A percentile compares a stretch with the other conserved stretches of the same genome.
Conservation (phyloP, 2,888 invertebrate genomes). For the Desoria tigrina region DNA sequence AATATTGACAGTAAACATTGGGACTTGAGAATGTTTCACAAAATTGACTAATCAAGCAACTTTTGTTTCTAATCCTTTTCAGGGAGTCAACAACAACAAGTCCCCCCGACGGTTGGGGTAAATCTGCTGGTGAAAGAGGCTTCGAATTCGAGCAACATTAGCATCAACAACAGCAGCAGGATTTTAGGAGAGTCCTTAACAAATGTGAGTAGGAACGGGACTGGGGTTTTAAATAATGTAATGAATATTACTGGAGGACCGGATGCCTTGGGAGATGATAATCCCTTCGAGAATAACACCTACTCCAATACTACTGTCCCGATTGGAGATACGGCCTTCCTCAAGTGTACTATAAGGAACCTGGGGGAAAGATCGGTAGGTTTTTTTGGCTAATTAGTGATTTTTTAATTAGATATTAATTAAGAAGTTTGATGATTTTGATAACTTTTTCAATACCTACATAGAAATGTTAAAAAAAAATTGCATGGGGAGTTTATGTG, state of each 20-base stretch:
- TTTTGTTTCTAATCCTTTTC: too few species aligned
- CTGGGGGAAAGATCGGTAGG: conserved; percentile 73
- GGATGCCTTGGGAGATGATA: conserved; percentile 54
- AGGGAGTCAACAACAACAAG: too few species aligned
- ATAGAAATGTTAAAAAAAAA: neutral
- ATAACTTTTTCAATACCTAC: neutral
- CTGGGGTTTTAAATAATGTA: neutral
- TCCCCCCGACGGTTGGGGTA: too few species aligned
- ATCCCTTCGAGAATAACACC: conserved; percentile 68
- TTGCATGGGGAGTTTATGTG: too few species aligned
- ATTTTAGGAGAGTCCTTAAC: neutral
- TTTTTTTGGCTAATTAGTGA: conserved; percentile 3
- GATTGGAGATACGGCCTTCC: conserved; percentile 74
- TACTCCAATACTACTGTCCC: conserved; percentile 74
- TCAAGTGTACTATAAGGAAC: conserved; percentile 76
- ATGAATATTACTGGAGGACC: neutral
- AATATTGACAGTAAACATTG: too few species aligned
- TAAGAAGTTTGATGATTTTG: neutral
- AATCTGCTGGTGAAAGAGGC: too few species aligned
- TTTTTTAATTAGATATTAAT: neutral
- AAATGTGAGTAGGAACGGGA: too few species aligned
- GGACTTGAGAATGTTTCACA: too few species aligned
- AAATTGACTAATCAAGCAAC: too few species aligned
- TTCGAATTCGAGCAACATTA: neutral
- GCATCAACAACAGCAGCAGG: conserved; percentile 2